phyloP scores from a whole-genome alignment of 2,797 vertebrate species.

The Poecile montanus region DNA sequence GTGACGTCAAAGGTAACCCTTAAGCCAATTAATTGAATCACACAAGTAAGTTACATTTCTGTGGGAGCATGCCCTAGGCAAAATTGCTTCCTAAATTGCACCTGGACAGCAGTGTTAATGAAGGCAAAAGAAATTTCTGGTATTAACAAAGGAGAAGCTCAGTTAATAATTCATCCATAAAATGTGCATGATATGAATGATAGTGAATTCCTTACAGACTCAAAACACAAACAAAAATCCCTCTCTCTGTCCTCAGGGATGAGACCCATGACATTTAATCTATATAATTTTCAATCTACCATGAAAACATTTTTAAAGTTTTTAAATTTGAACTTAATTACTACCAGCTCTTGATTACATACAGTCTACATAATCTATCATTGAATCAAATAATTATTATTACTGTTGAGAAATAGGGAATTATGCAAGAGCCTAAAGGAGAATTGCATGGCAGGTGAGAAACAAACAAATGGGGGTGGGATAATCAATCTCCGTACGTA shows the following conservation, averaged over 20 bases:
- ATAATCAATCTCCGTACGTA: slow-evolving; percentile 48
- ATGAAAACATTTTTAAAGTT: slow-evolving; percentile 27
- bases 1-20: background rate
- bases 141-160: background rate
- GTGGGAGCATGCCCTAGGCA: background rate
- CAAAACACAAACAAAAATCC: background rate
- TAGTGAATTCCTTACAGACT: background rate
- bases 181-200: background rate
- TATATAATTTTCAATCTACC: slow-evolving; percentile 27
- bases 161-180: background rate
- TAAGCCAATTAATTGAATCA: background rate
- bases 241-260: background rate
- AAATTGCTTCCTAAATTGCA: background rate
- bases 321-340: slow-evolving; percentile 28
- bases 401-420: slow-evolving; percentile 44
- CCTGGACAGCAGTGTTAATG: background rate
- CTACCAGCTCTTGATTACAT: slow-evolving; percentile 49
- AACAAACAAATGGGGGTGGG: slow-evolving; percentile 48
- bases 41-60: background rate
- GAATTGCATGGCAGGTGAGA: background rate
- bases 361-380: slow-evolving; percentile 25
- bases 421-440: slow-evolving; percentile 20
- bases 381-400: slow-evolving; percentile 54
- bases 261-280: background rate
- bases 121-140: background rate